Evolutionary conservation across 2,888 invertebrate genomes (phyloP), one percentile per base, ranked within the genome.

Genomic region (Incurvaria masculella): DNA sequence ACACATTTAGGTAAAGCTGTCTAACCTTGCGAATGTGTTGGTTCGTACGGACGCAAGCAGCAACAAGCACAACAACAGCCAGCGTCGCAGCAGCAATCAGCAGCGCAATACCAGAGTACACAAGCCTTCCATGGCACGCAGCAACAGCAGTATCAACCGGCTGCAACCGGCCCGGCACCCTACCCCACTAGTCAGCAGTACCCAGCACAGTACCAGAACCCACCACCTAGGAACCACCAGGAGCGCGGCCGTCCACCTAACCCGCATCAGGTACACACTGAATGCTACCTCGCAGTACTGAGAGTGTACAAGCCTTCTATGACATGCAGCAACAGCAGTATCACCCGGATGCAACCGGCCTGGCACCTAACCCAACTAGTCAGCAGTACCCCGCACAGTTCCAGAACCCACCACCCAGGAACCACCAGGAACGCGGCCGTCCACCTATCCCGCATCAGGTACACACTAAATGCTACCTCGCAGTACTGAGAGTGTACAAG

Each of bases 21-120:
- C 78, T 78, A 78, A 78, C 78, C 78, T 78, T 75, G 76, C 76
- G 78, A 78, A 78, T 78, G 78, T 78, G 74, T 78, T 78, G 78
- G 76, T 78, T 69, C 78, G 78, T 78, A 78, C 76, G 78, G 78
- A 78, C 78, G 78, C 76, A 76, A 78, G 78, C 78, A 79, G 76
- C 78, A 78, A 76, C 72, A 75, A 73, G 74, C 75, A 72, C 79
- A 78, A 75, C 74, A 72, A 67, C 68, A 69, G 67, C 75, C 70
- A 71, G 72, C 70, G 69, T 74, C 75, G 71, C 79, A 79, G 69
- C 76, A 66, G 72, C 74, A 62, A 61, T 75, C 74, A 71, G 72
- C 69, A 64, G 72, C 64, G 75, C 75, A 59, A 70, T 75, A 71
- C 75, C 76, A 64, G 75, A 78, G 58, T 75, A 75, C 76, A 72